A percentile compares a stretch with the other conserved stretches of the same genome.
Conservation (phyloP, 1,140 invertebrate species). For the Micrasema longulum region DNA sequence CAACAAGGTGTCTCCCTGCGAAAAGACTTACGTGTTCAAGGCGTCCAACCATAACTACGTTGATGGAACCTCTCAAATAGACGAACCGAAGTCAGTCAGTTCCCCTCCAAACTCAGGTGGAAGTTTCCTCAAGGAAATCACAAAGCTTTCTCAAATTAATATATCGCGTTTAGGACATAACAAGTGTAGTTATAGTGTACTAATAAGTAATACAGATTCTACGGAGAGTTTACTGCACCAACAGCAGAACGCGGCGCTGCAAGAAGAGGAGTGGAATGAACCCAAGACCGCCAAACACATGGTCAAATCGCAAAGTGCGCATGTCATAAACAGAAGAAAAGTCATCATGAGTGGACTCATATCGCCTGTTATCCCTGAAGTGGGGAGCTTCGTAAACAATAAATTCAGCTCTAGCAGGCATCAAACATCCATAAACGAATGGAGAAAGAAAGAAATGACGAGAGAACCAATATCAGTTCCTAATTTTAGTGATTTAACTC, state of each 20-base stretch:
- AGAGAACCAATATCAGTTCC: slow-evolving; percentile 82
- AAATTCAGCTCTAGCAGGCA: slow-evolving; percentile 44
- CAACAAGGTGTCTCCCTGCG: slow-evolving; percentile 60
- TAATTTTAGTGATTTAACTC: slow-evolving; percentile 75
- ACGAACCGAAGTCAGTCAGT: slow-evolving; percentile 41
- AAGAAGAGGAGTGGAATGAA: slow-evolving; percentile 57
- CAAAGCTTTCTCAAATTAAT: slow-evolving; percentile 80
- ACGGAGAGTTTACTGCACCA: slow-evolving; percentile 73
- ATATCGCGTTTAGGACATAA: slow-evolving; percentile 75
- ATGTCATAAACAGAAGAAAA: slow-evolving; percentile 69
- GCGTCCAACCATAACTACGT: slow-evolving; percentile 61
- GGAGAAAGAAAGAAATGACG: slow-evolving; percentile 66
- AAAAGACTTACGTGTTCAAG: slow-evolving; percentile 63
- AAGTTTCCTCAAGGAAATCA: slow-evolving; percentile 78
- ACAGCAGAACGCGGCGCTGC: slow-evolving; percentile 56
- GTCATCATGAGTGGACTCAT: slow-evolving; percentile 48
- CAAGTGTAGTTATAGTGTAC: slow-evolving; percentile 78
- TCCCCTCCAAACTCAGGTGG: slow-evolving; percentile 52
- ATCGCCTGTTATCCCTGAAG: slow-evolving; percentile 58
- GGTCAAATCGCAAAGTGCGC: slow-evolving; percentile 74
- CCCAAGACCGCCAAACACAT: slow-evolving; percentile 57
- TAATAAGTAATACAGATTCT: slow-evolving; percentile 76
- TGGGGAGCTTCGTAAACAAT: slow-evolving; percentile 37
- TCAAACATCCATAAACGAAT: slow-evolving; percentile 54
- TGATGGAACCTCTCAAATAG: slow-evolving; percentile 55